Evolutionary conservation across 2,888 invertebrate species (phyloP), one percentile per base, ranked within the genome.

Genomic region (Exocentrus adspersus): DNA sequence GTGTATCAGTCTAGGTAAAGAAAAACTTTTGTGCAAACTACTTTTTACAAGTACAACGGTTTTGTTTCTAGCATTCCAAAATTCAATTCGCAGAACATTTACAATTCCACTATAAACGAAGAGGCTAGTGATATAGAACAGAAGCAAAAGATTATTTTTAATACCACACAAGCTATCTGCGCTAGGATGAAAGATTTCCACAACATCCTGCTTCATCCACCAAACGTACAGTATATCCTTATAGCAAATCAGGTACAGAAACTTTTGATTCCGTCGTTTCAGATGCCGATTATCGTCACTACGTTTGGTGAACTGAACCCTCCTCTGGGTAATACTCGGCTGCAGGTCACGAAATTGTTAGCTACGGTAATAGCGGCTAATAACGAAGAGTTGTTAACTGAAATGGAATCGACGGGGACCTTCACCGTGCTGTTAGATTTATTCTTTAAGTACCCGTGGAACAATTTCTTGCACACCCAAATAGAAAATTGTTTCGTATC

Each of bases 401-500:
- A 91, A 82, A 85, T 88, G 78, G 84, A 82, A 60, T 66, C 68
- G 6, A 68, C 80, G 57, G 87, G 87, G 69, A 89, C 88, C 41
- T 86, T 88, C 76, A 84, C 84, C 73, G 84, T 88, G 76, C 85
- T 92, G 77, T 84, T 96, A 87, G 92, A 95, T 82, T 87, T 97
- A 83, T 93, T 95, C 87, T 94, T 96, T 85, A 87, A 88, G 82
- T 94, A 92, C 85, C 88, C 90, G 70, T 92, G 95, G 92, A 97
- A 98, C 86, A 97, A 96, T 86, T 97, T 98, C 85, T 87, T 98
- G 80, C 97, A 98, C 84, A 92, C 92, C 72, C 93, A 95, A 85
- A 92, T 95, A 72, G 90, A 91, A 82, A 88, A 90, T 81, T 91
- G 93, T 81, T 84, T 96, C 74, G 86, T 86, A 65, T 86, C 90